Conservation (phyloP, 2,797 vertebrate species). For the Tachyglossus aculeatus region DNA sequence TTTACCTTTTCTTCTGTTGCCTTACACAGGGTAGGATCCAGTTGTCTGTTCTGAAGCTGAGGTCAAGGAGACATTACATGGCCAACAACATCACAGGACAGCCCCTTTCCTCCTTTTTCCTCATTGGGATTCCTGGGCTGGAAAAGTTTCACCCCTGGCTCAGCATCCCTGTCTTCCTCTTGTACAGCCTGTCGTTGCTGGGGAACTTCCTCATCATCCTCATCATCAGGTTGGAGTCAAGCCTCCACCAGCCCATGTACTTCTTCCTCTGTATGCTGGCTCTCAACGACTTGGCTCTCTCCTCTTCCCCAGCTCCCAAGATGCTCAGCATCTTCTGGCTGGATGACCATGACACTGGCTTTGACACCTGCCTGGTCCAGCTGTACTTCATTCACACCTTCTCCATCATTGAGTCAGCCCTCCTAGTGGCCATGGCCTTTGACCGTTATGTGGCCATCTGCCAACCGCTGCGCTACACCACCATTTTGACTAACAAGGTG, state of each 20-base stretch:
- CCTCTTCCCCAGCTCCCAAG: neutral
- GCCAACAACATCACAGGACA: neutral
- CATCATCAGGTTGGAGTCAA: constrained; percentile 14
- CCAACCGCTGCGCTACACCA: constrained; percentile 34
- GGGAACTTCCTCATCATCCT: constrained; percentile 27
- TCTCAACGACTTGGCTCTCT: constrained; percentile 20
- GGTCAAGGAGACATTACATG: too few relatives aligned
- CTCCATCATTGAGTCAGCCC: constrained; percentile 52
- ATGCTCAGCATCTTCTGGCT: constrained; percentile 52
- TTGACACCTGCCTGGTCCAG: constrained; percentile 53
- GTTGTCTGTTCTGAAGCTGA: too few relatives aligned
- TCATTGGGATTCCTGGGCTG: constrained; percentile 8
- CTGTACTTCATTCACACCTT: constrained; percentile 59
- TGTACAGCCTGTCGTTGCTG: constrained; percentile 9
- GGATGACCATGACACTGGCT: constrained; percentile 38
- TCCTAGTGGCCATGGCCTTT: constrained; percentile 58
- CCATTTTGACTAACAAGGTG: constrained; percentile 45
- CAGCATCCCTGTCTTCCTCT: constrained; percentile 24
- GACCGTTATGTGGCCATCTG: constrained; percentile 55
- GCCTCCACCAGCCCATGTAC: constrained; percentile 33
- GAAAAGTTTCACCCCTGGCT: constrained; percentile 32
- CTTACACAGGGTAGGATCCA: too few relatives aligned
- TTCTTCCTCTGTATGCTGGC: constrained; percentile 32
- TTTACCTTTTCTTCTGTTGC: too few relatives aligned
- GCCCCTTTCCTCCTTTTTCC: neutral